Evolutionary conservation across 2,113 vertebrate species (phyloP).

Genomic region (Ictalurus furcatus): DNA sequence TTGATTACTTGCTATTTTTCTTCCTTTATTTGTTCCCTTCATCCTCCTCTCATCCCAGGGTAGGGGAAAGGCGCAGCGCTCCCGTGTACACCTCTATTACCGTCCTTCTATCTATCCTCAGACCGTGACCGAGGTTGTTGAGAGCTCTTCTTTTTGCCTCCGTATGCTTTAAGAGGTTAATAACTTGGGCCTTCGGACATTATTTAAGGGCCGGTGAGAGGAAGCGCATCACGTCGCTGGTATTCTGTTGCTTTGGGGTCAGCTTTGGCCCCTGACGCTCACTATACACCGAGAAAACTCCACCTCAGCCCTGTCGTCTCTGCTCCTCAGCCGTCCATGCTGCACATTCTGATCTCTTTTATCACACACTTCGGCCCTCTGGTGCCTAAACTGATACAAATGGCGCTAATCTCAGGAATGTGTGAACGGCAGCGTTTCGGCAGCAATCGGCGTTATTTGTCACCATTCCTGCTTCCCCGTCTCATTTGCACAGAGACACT

Average conservation of each 20-base stretch:
- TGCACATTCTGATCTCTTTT: conserved; percentile 60
- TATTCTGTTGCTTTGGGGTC: conserved; percentile 70
- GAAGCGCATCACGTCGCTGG: conserved; percentile 69
- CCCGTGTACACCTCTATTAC: conserved; percentile 72
- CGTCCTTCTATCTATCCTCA: conserved; percentile 70
- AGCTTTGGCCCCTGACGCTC: conserved; percentile 64
- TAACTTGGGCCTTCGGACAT: conserved; percentile 78
- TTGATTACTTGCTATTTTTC: conserved; percentile 82
- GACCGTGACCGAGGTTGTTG: conserved; percentile 65
- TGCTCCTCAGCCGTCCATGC: neutral
- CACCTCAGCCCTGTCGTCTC: conserved; percentile 27
- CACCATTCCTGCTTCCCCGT: conserved; percentile 69
- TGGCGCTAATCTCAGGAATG: conserved; percentile 72
- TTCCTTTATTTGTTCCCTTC: conserved; percentile 77
- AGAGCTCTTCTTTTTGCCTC: conserved; percentile 58
- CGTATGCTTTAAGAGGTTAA: conserved; percentile 77
- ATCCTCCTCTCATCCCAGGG: conserved; percentile 62
- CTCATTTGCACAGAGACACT: conserved; percentile 61
- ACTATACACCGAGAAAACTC: conserved; percentile 40
- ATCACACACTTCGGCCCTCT: conserved; percentile 65
- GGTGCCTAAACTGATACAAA: conserved; percentile 77
- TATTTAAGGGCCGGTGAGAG: conserved; percentile 72
- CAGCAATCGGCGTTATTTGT: conserved; percentile 70
- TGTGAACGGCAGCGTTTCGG: conserved; percentile 72
- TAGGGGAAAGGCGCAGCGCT: conserved; percentile 65